Evolutionary conservation across 2,113 vertebrate genomes (phyloP).

Genomic region (Puma concolor): DNA sequence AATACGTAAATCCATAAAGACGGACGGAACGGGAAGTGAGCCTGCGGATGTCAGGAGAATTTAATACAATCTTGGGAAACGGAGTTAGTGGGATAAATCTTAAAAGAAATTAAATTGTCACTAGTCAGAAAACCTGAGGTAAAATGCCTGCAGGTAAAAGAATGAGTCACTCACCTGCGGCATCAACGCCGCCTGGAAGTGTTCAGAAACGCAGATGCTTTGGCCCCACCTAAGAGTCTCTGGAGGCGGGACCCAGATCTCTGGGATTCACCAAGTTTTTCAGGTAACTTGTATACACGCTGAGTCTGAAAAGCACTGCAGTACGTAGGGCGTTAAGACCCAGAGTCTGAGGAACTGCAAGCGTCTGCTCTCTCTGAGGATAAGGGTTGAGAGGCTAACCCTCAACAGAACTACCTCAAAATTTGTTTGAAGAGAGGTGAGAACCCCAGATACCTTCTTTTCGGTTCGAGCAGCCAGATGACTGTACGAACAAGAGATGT

Average conservation of each 20-base stretch:
- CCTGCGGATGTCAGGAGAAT: neutral
- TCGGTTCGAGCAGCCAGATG: neutral
- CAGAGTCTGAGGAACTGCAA: neutral
- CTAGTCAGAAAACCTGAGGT: neutral
- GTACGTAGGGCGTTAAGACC: neutral
- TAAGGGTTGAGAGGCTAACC: neutral
- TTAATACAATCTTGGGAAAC: neutral
- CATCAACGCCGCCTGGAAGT: neutral
- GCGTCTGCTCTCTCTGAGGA: neutral
- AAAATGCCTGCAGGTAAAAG: neutral
- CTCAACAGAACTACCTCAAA: neutral
- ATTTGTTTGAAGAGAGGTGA: neutral
- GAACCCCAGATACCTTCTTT: neutral
- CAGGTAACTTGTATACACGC: no score
- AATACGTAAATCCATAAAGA: neutral
- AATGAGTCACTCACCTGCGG: neutral
- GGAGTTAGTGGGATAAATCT: neutral
- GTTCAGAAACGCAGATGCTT: neutral
- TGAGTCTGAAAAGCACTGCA: neutral
- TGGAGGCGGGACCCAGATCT: neutral
- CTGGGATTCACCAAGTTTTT: no score
- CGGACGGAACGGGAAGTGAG: neutral
- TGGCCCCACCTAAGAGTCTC: neutral
- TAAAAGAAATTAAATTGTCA: neutral
- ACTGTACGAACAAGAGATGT: neutral